These are phyloP conservation scores for Nycticebus coucang DNA, from an alignment of 2,113 vertebrate species.

Conservation along the genomic window DNA sequence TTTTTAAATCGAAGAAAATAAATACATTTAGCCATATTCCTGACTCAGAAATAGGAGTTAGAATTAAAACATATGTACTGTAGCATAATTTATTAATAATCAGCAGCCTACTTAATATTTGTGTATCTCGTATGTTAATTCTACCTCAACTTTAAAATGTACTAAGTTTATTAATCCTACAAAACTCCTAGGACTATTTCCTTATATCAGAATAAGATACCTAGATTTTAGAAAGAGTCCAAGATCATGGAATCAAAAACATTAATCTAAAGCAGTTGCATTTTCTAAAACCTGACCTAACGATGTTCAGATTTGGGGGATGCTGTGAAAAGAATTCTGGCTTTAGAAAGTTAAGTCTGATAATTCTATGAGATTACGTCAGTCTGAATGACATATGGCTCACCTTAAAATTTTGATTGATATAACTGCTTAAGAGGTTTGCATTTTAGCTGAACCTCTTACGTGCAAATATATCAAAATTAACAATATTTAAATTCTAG, in stretches of 20 bases:
- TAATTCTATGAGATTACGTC: neutral
- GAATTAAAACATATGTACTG: neutral
- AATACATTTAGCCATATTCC: neutral
- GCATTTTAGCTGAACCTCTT: neutral
- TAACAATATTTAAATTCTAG: slow-evolving; percentile 17
- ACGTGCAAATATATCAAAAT: neutral
- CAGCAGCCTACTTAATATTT: neutral
- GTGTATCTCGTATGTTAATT: neutral
- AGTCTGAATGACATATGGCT: neutral
- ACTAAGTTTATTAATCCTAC: neutral
- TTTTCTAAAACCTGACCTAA: neutral
- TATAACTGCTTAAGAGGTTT: neutral
- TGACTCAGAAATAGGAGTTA: neutral
- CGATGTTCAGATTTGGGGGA: neutral
- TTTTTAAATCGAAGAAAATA: neutral
- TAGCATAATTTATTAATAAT: neutral
- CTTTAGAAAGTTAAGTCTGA: neutral
- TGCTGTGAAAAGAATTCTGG: neutral
- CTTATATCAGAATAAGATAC: neutral
- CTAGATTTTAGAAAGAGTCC: neutral
- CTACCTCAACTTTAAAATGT: neutral
- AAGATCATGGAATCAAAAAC: neutral
- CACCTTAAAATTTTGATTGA: neutral
- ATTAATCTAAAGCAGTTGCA: neutral
- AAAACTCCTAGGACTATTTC: neutral